phyloP scores from a whole-genome alignment of 2,888 invertebrate species.

The Liodrosophila aerea region DNA sequence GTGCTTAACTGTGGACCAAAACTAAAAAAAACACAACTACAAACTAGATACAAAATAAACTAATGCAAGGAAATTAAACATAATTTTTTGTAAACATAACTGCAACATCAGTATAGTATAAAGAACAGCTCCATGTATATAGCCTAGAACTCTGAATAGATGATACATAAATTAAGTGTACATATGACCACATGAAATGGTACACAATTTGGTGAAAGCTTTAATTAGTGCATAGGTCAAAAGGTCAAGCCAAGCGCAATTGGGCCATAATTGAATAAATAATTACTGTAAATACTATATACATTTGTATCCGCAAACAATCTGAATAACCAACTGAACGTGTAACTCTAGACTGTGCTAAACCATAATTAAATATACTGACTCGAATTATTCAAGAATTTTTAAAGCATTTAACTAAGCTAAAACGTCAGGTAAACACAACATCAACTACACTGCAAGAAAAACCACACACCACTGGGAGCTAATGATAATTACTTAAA shows the following conservation, averaged over 20 bases:
- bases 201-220: slow-evolving; percentile 76
- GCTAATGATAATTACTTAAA: slow-evolving; percentile 14
- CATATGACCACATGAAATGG: slow-evolving; percentile 65
- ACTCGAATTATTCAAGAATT: slow-evolving; percentile 21
- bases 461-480: slow-evolving; percentile 36
- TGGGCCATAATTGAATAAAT: slow-evolving; percentile 44
- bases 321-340: slow-evolving; percentile 43
- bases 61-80: slow-evolving; percentile 2
- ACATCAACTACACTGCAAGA: not conserved
- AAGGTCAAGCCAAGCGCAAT: slow-evolving; percentile 14
- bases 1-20: slow-evolving; percentile 61
- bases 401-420: slow-evolving; percentile 43
- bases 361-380: slow-evolving; percentile 23
- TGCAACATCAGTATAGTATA: slow-evolving; percentile 40
- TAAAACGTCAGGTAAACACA: slow-evolving; percentile 48
- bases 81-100: slow-evolving; percentile 14
- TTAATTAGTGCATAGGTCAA: slow-evolving; percentile 69
- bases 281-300: slow-evolving; percentile 7
- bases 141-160: slow-evolving; percentile 16
- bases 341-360: slow-evolving; percentile 69
- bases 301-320: slow-evolving; percentile 8
- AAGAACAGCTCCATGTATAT: slow-evolving; percentile 16
- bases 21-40: slow-evolving; percentile 22
- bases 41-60: slow-evolving; percentile 7
- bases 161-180: slow-evolving; percentile 65